Conservation (phyloP, 2,113 vertebrate species). For the Macrotis lagotis region DNA sequence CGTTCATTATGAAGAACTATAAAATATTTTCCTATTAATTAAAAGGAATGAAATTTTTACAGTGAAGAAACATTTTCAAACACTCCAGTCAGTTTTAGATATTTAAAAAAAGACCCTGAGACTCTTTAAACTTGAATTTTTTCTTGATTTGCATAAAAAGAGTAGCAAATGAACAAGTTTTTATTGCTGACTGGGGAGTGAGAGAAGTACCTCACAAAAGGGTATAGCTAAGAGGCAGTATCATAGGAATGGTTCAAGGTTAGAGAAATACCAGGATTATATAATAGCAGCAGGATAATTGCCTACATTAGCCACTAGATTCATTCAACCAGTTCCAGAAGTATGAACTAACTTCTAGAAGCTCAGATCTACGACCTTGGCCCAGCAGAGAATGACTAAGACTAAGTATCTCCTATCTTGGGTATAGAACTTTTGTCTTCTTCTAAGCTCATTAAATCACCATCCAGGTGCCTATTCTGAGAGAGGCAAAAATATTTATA, state of each 20-base stretch:
- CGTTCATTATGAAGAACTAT: not conserved
- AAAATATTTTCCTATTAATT: not conserved
- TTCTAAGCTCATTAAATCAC: not conserved
- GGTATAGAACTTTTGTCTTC: not conserved
- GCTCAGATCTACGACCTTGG: not conserved
- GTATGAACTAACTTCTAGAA: too few relatives aligned
- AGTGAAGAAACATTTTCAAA: not conserved
- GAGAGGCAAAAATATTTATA: too few relatives aligned
- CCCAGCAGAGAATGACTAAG: not conserved
- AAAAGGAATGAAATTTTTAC: not conserved
- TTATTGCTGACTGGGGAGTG: not conserved
- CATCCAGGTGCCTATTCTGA: too few relatives aligned
- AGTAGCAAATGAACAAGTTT: not conserved
- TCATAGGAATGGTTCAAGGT: not conserved
- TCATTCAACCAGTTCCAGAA: not conserved
- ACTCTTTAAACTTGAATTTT: not conserved
- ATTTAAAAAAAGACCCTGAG: not conserved
- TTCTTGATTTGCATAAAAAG: not conserved
- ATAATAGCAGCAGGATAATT: not conserved
- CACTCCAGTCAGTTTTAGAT: not conserved
- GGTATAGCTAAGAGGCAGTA: not conserved
- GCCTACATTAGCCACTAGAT: not conserved
- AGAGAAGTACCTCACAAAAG: not conserved
- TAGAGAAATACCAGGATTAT: not conserved
- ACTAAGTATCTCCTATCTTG: not conserved